Evolutionary conservation across 2,888 invertebrate genomes (phyloP).

Genomic region (Tenthredo notha): DNA sequence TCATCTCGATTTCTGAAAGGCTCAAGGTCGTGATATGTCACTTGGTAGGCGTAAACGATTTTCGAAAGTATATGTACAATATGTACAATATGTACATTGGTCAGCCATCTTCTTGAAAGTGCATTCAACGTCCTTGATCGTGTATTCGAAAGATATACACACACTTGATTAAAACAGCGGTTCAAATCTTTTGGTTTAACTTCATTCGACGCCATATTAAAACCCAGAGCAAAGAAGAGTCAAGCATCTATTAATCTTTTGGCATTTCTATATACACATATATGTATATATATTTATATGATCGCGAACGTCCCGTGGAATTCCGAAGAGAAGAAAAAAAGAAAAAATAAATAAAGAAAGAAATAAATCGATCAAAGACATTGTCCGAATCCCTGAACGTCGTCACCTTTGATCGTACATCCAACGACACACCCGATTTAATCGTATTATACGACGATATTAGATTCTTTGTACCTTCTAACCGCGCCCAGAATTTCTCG

Average conservation of each 20-base stretch:
- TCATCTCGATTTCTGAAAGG: background rate
- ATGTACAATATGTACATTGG: conserved; percentile 56
- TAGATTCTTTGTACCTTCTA: conserved; percentile 41
- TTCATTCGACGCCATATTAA: background rate
- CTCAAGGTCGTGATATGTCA: background rate
- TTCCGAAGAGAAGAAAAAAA: background rate
- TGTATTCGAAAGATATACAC: background rate
- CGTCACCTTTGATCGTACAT: background rate
- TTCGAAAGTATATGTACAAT: conserved; percentile 62
- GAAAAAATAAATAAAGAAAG: background rate
- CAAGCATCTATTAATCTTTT: background rate
- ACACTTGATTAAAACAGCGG: background rate
- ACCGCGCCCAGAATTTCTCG: conserved; percentile 48
- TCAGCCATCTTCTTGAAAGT: conserved; percentile 71
- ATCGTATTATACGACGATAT: background rate
- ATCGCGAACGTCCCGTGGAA: background rate
- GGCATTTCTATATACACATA: background rate
- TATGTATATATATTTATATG: no score
- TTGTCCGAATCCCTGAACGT: conserved; percentile 11
- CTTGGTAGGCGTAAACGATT: conserved; percentile 46
- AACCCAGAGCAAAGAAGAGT: background rate
- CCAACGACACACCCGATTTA: background rate
- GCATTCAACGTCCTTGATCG: conserved; percentile 57
- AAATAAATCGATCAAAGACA: background rate
- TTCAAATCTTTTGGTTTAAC: background rate